phyloP scores from a whole-genome alignment of 2,113 vertebrate genomes.

The Otis tarda region DNA sequence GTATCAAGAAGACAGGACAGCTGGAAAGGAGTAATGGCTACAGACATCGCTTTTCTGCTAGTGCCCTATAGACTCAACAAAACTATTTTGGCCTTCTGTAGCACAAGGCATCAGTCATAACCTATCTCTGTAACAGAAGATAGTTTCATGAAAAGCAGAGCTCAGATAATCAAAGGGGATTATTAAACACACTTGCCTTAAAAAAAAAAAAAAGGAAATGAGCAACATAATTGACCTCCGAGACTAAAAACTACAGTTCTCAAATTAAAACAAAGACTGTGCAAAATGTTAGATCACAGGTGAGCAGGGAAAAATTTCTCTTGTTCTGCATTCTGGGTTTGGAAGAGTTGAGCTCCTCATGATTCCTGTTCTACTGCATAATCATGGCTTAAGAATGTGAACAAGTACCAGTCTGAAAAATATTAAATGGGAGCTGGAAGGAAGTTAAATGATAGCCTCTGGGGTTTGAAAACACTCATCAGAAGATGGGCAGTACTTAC shows the following conservation, averaged over 20 bases:
- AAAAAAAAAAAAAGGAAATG: background rate
- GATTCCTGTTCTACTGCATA: background rate
- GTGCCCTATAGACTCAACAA: background rate
- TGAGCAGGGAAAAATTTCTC: fast-evolving
- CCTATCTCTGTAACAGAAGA: background rate
- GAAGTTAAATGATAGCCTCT: background rate
- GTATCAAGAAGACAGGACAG: slow-evolving; percentile 16
- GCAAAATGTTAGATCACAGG: background rate
- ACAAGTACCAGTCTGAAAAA: background rate
- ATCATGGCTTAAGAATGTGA: fast-evolving
- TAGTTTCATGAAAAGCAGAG: background rate
- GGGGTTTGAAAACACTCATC: background rate
- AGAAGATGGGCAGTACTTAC: background rate
- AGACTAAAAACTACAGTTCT: background rate
- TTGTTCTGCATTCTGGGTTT: background rate
- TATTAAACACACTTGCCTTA: background rate
- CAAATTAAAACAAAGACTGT: background rate
- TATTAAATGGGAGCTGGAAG: background rate
- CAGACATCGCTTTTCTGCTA: background rate
- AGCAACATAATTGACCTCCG: background rate
- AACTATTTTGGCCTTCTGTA: background rate
- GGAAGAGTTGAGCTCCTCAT: background rate
- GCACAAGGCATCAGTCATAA: background rate
- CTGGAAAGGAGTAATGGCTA: background rate
- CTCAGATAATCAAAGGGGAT: background rate